A percentile compares a stretch with the other conserved stretches of the same genome.
Conservation (phyloP, 2,113 vertebrate genomes). For the Dromiciops gliroides region DNA sequence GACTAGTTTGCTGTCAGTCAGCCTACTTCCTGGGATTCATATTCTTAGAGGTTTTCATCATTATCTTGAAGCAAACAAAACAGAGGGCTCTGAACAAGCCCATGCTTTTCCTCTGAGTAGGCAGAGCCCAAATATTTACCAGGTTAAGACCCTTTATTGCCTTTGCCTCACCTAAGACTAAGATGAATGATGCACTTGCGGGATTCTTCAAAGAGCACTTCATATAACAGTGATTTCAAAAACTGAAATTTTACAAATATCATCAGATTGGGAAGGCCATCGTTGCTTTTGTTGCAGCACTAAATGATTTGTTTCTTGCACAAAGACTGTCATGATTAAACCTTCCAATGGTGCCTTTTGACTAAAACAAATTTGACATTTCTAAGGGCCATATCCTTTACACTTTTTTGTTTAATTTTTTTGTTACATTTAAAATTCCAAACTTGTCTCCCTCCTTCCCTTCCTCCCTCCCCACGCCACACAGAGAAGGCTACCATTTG, state of each 20-base stretch:
- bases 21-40: neutral
- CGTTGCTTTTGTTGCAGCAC: neutral
- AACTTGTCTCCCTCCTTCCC: neutral
- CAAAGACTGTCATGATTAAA: neutral
- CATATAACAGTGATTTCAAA: neutral
- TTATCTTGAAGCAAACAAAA: neutral
- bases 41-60: neutral
- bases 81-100: neutral
- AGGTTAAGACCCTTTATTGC: neutral
- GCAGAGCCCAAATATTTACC: neutral
- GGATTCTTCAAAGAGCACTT: neutral
- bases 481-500: neutral
- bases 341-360: neutral
- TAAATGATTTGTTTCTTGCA: neutral
- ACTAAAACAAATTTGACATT: neutral
- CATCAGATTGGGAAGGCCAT: neutral
- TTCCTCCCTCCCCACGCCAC: neutral
- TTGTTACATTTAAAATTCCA: neutral
- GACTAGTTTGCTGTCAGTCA: neutral
- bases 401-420: neutral
- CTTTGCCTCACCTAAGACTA: neutral
- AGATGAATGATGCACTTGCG: neutral
- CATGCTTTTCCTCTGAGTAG: neutral
- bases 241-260: neutral
- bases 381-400: neutral